A percentile compares a stretch with the other conserved stretches of the same genome.
Evolutionary conservation across 2,797 vertebrate genomes (phyloP).

Genomic region (Remorina albescens): DNA sequence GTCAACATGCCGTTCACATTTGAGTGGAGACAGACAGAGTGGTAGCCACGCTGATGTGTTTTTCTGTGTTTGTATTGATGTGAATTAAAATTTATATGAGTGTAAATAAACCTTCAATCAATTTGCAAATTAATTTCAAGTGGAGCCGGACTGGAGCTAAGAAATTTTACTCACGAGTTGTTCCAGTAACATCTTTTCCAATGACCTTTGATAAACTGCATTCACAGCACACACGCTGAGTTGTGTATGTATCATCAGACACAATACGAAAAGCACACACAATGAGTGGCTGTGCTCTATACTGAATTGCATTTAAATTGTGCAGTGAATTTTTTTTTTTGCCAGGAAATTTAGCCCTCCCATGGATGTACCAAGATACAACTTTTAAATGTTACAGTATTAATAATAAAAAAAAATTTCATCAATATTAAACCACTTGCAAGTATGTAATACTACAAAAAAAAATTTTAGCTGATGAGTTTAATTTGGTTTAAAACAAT

Average conservation of each 20-base stretch:
- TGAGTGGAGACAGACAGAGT: slow-evolving; percentile 3
- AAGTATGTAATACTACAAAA: background rate
- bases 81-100: slow-evolving; percentile 2
- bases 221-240: background rate
- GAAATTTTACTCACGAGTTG: too few relatives aligned
- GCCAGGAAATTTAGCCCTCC: background rate
- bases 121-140: slow-evolving; percentile 12
- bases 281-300: background rate
- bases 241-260: background rate
- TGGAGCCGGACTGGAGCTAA: too few relatives aligned
- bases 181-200: too few relatives aligned
- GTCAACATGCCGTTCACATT: slow-evolving; percentile 17
- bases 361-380: background rate
- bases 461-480: background rate
- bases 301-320: background rate
- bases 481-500: background rate
- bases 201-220: background rate
- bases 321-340: background rate
- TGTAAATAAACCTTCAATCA: slow-evolving; percentile 8
- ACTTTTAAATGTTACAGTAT: background rate
- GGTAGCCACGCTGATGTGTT: background rate
- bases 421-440: too few relatives aligned
- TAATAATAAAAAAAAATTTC: too few relatives aligned
- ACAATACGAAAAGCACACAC: background rate
- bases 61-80: background rate